Evolutionary conservation across 1,140 invertebrate genomes (phyloP), one percentile per base, ranked within the genome.

Genomic region (Chironomus tepperi): DNA sequence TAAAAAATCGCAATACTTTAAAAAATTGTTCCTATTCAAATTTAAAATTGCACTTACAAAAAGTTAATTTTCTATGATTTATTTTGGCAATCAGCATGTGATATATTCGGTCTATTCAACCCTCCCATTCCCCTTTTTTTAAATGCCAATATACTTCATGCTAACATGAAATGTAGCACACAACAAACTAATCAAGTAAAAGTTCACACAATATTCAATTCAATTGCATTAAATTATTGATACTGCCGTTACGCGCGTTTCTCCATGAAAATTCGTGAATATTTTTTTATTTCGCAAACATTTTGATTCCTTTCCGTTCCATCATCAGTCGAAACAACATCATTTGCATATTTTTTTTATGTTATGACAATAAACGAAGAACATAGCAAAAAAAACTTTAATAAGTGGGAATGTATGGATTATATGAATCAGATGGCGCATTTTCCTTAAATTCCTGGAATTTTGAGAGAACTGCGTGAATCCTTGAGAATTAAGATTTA

Each of bases 211-310:
- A 70, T 34, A 34, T 18, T 70, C 65, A 70, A 18, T 70, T 16
- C n/a, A 18, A 70, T 18, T 70, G 18, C n/a, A 70, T n/a, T 70
- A 70, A 70, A 70, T 70, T 70, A 70, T 70, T 19, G 65, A 70
- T 67, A 67, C 16, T 5, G 47, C n/a, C 47, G n/a, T 12, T 15
- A n/a, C n/a, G 47, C 47, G 65, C 65, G 65, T 70, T 70, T 70
- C 6, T 18, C 18, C 65, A 70, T 70, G 7, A 70, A 70, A 70
- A 70, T 70, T 70, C 19, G 18, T 16, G 19, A 19, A 57, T 15
- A 57, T 57, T n/a, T 57, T 57, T 57, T 57, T n/a, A n/a, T n/a
- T n/a, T n/a, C n/a, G n/a, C n/a, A 57, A 15, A 57, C 47, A 57
- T 57, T 57, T 57, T 57, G 10, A 57, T 57, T 12, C 47, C 9